phyloP scores from a whole-genome alignment of 2,797 vertebrate genomes.

The Dendrocincla fuliginosa region DNA sequence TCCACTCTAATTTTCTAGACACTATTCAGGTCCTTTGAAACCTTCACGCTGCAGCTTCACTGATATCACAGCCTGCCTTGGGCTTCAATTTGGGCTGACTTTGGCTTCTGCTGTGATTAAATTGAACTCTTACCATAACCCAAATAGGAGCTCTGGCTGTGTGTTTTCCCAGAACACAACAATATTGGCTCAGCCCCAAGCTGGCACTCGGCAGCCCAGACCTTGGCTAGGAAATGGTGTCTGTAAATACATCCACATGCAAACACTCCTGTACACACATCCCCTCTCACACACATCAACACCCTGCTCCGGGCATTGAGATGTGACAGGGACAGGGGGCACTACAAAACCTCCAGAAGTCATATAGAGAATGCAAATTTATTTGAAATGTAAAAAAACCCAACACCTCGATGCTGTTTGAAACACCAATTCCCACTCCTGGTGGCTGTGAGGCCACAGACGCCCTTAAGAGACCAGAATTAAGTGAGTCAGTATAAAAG shows the following conservation, averaged over 20 bases:
- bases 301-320: not conserved
- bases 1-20: not conserved
- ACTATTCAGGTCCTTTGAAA: constrained; percentile 37
- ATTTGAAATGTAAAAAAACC: not conserved
- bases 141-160: not conserved
- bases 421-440: not conserved
- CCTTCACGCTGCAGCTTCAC: not conserved
- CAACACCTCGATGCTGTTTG: not conserved
- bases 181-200: constrained; percentile 43
- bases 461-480: not conserved
- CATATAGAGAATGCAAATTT: not conserved
- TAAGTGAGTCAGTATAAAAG: not conserved
- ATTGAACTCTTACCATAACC: constrained; percentile 14
- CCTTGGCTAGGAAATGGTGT: not conserved
- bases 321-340: not conserved
- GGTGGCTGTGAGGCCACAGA: not conserved
- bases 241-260: not conserved
- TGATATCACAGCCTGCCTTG: not conserved
- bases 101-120: not conserved
- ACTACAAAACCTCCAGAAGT: not conserved
- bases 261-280: not conserved
- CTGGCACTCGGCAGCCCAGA: not conserved
- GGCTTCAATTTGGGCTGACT: not conserved
- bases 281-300: not conserved
- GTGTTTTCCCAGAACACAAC: constrained; percentile 48